Conservation (phyloP, 2,113 vertebrate genomes). For the Carassius carassius region DNA sequence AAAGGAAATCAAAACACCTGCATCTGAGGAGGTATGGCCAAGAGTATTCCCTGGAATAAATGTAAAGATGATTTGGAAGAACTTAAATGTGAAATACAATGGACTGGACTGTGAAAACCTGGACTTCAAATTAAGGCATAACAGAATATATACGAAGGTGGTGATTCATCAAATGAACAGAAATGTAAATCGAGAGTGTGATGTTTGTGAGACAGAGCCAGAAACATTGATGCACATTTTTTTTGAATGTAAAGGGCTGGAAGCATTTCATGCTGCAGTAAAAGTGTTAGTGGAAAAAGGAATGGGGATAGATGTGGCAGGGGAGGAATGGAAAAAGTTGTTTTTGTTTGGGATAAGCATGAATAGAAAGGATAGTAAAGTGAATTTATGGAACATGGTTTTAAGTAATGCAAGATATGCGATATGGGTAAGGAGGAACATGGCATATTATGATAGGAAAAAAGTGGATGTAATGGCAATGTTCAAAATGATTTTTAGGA, state of each 20-base stretch:
- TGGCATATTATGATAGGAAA: no score
- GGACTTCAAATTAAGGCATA: fast-evolving
- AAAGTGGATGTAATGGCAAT: no score
- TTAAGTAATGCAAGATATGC: no score
- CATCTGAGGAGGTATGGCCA: background rate
- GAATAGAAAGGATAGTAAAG: no score
- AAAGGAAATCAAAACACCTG: background rate
- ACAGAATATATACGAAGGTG: no score
- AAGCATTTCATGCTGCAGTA: background rate
- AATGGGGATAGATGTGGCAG: background rate
- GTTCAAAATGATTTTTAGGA: no score
- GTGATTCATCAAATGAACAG: no score
- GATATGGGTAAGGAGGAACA: no score
- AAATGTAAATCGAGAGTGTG: no score
- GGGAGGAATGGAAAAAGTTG: background rate
- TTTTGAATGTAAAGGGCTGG: background rate
- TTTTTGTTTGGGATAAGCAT: background rate
- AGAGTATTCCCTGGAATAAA: background rate
- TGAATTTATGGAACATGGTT: no score
- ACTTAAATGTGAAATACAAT: background rate
- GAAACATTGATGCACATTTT: no score
- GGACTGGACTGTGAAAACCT: background rate
- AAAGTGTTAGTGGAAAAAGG: background rate
- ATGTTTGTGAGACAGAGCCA: no score
- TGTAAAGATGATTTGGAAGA: background rate